phyloP scores from a whole-genome alignment of 1,140 invertebrate species.

The Brachionus koreanus region DNA sequence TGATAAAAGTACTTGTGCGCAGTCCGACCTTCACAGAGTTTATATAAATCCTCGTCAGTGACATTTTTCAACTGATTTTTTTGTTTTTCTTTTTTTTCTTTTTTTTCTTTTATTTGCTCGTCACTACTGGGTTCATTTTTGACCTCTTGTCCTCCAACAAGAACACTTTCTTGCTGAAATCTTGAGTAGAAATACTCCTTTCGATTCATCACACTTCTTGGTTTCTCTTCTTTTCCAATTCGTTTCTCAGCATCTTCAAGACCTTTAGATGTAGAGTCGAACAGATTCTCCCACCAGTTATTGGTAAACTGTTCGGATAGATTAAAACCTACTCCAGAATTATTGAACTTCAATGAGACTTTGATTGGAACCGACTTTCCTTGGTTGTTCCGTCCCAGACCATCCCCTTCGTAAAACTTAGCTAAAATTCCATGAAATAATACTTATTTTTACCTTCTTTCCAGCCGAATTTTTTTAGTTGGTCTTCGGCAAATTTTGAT shows the following conservation, averaged over 20 bases:
- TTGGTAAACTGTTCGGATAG: conserved; percentile 27
- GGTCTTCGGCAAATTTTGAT: conserved; percentile 19
- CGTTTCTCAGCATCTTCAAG: background rate
- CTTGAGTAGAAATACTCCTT: conserved; percentile 28
- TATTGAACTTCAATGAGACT: background rate
- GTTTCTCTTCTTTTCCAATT: background rate
- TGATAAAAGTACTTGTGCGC: conserved; percentile 70
- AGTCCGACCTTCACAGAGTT: conserved; percentile 71
- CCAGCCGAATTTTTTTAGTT: conserved; percentile 38
- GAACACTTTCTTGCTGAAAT: background rate
- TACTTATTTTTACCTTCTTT: conserved; percentile 18
- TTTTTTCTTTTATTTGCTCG: background rate
- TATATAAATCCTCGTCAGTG: conserved; percentile 73
- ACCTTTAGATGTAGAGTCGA: background rate
- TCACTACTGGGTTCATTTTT: background rate
- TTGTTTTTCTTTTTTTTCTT: background rate
- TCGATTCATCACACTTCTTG: background rate
- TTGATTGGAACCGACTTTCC: conserved; percentile 8
- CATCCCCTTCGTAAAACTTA: conserved; percentile 6
- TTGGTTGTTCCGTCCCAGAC: conserved; percentile 17
- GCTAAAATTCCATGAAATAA: background rate
- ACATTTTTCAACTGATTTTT: conserved; percentile 49
- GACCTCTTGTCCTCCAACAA: background rate
- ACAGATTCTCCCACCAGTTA: conserved; percentile 43
- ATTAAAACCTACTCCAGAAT: conserved; percentile 25